phyloP scores from a whole-genome alignment of 2,888 invertebrate genomes.

The Apotomis turbidana region DNA sequence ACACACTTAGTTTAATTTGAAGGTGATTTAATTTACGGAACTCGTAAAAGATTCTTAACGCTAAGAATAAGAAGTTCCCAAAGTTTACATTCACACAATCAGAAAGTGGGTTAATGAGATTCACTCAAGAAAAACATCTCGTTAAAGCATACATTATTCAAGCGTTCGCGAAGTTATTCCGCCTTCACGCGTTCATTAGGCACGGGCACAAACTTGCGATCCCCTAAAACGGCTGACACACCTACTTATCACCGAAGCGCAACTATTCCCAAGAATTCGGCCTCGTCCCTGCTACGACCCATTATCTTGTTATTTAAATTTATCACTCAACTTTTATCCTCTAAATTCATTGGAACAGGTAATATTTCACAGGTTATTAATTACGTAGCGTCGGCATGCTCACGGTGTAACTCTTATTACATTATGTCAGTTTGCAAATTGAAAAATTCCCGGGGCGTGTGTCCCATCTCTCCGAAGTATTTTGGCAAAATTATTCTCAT shows the following conservation, averaged over 20 bases:
- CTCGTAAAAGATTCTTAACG: constrained; percentile 73
- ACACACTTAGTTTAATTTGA: constrained; percentile 56
- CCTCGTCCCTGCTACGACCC: constrained; percentile 60
- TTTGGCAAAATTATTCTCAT: constrained; percentile 83
- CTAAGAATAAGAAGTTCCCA: constrained; percentile 74
- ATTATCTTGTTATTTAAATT: constrained; percentile 80
- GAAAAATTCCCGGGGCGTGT: constrained; percentile 83
- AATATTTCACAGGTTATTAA: constrained; percentile 84
- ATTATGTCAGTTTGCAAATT: constrained; percentile 83
- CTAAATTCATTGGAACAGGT: constrained; percentile 83
- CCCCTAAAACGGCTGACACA: constrained; percentile 66
- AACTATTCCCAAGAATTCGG: constrained; percentile 81
- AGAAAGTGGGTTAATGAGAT: constrained; percentile 83
- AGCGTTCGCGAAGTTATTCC: constrained; percentile 80
- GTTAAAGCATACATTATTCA: constrained; percentile 84
- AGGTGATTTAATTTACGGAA: constrained; percentile 71
- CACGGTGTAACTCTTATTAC: constrained; percentile 83
- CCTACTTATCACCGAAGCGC: constrained; percentile 74
- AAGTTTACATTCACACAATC: constrained; percentile 81
- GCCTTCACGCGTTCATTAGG: constrained; percentile 82
- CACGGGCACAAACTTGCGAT: constrained; percentile 76
- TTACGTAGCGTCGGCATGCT: constrained; percentile 79
- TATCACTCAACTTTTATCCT: constrained; percentile 83
- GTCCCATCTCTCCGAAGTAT: constrained; percentile 82
- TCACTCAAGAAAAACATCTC: constrained; percentile 83